Evolutionary conservation across 2,888 invertebrate genomes (phyloP).

Genomic region (Apeira syringaria): DNA sequence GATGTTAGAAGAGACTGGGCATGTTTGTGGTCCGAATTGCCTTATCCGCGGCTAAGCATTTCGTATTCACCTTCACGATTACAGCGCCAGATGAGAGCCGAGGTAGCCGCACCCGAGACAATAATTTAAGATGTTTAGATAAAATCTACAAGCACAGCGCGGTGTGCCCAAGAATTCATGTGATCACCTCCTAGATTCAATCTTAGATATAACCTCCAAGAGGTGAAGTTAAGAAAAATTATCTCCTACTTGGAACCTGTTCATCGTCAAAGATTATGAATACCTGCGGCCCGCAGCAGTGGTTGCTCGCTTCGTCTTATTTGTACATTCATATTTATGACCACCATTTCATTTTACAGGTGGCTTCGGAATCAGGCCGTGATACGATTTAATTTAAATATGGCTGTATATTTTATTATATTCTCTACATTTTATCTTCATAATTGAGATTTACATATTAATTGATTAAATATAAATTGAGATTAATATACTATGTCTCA

Average conservation of each 20-base stretch:
- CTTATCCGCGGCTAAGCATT: constrained; percentile 53
- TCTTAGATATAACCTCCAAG: constrained; percentile 68
- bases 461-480: too few relatives aligned
- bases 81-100: constrained; percentile 64
- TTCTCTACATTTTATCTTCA: too few relatives aligned
- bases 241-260: constrained; percentile 58
- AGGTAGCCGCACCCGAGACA: constrained; percentile 68
- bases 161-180: constrained; percentile 78
- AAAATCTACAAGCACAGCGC: constrained; percentile 75
- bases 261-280: constrained; percentile 68
- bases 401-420: too few relatives aligned
- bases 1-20: constrained; percentile 4
- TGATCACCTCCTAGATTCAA: constrained; percentile 77
- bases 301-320: constrained; percentile 42
- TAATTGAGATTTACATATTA: too few relatives aligned
- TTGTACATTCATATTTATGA: constrained; percentile 38
- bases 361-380: constrained; percentile 20
- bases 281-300: constrained; percentile 39
- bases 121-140: constrained; percentile 82
- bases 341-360: constrained; percentile 23
- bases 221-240: constrained; percentile 77
- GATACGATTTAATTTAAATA: constrained; percentile 34
- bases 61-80: constrained; percentile 52
- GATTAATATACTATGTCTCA: too few relatives aligned
- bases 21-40: constrained; percentile 34